Evolutionary conservation across 2,113 vertebrate species (phyloP).

Genomic region (Isurus oxyrinchus): DNA sequence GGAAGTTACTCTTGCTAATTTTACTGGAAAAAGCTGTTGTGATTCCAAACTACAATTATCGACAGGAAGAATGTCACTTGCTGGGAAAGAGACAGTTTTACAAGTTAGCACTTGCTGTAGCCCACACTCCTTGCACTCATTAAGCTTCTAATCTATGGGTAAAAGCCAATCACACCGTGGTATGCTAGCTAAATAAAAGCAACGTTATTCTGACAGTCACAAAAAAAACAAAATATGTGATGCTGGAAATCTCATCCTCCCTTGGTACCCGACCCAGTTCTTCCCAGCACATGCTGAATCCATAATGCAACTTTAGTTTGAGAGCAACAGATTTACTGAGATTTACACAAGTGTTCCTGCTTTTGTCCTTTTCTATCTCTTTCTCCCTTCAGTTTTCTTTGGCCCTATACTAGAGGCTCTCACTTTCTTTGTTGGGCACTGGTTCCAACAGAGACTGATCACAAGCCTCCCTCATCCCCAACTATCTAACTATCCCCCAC

Average conservation of each 20-base stretch:
- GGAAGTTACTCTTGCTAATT: neutral
- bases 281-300: neutral
- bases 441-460: neutral
- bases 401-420: neutral
- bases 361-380: neutral
- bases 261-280: neutral
- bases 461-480: neutral
- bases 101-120: neutral
- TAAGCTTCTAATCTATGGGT: neutral
- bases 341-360: neutral
- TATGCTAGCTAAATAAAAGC: neutral
- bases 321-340: neutral
- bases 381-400: neutral
- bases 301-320: neutral
- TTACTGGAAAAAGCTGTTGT: neutral
- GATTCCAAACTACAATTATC: neutral
- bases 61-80: neutral
- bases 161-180: neutral
- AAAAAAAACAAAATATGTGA: neutral
- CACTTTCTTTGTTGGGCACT: neutral
- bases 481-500: no score
- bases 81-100: neutral
- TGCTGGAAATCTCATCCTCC: neutral
- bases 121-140: neutral
- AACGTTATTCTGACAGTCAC: neutral